phyloP scores from a whole-genome alignment of 2,113 vertebrate species.

The Gnathonemus longibarbis region DNA sequence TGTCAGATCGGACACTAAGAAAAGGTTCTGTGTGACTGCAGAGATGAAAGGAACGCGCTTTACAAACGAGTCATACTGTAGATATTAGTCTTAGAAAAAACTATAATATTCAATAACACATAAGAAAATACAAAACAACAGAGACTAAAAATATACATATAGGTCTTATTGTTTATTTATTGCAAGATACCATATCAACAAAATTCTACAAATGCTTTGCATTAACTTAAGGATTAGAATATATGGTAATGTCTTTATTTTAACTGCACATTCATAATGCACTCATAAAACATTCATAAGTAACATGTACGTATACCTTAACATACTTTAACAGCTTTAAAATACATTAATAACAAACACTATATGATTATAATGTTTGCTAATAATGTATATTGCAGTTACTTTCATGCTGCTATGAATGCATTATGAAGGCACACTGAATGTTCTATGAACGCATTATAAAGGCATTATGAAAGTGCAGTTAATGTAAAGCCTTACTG shows the following conservation, averaged over 20 bases:
- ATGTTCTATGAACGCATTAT: neutral
- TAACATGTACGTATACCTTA: neutral
- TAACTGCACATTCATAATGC: neutral
- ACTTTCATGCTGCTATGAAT: neutral
- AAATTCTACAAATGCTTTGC: neutral
- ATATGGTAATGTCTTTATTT: neutral
- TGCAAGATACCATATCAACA: neutral
- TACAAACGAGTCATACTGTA: neutral
- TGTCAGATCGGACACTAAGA: neutral
- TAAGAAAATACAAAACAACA: neutral
- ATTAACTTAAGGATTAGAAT: neutral
- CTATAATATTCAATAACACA: neutral
- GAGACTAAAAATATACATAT: neutral
- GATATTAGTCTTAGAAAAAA: neutral
- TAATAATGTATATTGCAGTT: neutral
- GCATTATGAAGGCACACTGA: neutral
- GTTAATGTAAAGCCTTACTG: neutral
- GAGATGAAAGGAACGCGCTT: neutral
- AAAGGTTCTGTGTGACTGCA: neutral
- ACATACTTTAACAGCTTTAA: neutral
- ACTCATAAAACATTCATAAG: neutral
- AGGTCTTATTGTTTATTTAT: neutral
- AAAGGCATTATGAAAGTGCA: neutral
- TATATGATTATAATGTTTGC: neutral
- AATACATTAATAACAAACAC: neutral